Evolutionary conservation across 2,888 invertebrate species (phyloP).

Genomic region (Stratiomys singularior): DNA sequence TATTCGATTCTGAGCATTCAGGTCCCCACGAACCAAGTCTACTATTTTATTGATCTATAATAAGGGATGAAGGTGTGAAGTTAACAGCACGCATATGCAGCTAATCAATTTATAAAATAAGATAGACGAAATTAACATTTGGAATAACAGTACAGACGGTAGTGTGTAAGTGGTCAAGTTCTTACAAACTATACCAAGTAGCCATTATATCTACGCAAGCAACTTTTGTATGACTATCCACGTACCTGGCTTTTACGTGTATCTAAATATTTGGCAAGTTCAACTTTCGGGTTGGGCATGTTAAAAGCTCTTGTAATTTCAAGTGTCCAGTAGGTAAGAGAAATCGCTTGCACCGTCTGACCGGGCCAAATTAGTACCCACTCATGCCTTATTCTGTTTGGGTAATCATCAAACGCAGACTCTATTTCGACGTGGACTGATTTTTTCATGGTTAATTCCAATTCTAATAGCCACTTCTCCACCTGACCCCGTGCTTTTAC

Average conservation of each 20-base stretch:
- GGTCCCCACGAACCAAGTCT: slow-evolving; percentile 84
- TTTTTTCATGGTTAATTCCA: slow-evolving; percentile 87
- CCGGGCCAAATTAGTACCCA: slow-evolving; percentile 96
- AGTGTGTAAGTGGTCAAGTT: background rate
- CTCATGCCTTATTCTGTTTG: slow-evolving; percentile 70
- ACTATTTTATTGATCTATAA: slow-evolving; percentile 79
- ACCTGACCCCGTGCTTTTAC: slow-evolving; percentile 91
- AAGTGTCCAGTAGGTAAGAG: slow-evolving; percentile 89
- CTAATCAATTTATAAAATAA: too few relatives aligned
- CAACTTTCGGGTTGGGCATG: slow-evolving; percentile 66
- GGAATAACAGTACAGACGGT: background rate
- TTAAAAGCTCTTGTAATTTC: slow-evolving; percentile 85
- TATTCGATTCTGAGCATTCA: slow-evolving; percentile 86
- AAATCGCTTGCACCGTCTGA: slow-evolving; percentile 85
- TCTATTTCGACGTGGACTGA: slow-evolving; percentile 82
- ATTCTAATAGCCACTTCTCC: slow-evolving; percentile 92
- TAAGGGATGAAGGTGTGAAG: background rate
- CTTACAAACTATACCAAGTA: too few relatives aligned
- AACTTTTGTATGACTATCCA: background rate
- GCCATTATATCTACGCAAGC: too few relatives aligned
- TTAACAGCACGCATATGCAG: background rate
- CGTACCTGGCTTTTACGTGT: slow-evolving; percentile 75
- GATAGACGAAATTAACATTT: background rate
- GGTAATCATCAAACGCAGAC: slow-evolving; percentile 78
- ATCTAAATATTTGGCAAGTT: slow-evolving; percentile 73